A percentile compares a stretch with the other conserved stretches of the same genome.
Conservation (phyloP, 2,888 invertebrate genomes). For the Plebejus argus region DNA sequence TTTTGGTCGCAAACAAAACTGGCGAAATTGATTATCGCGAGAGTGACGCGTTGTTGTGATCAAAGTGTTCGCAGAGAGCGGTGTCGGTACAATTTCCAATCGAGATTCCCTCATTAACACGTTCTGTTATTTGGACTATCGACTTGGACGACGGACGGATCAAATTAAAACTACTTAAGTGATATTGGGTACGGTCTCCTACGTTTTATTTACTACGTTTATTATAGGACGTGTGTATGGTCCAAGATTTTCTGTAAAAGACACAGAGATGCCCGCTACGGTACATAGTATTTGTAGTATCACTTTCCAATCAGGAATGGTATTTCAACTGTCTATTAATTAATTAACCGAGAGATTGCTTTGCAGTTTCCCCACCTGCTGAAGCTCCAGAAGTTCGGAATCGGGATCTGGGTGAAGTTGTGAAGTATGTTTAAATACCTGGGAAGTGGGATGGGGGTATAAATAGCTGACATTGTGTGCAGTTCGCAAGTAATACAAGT, state of each 20-base stretch:
- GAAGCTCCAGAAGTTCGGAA: neutral
- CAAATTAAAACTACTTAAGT: no score
- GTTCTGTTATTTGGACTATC: neutral
- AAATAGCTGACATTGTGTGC: conserved; percentile 17
- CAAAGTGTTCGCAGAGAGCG: neutral
- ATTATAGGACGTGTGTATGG: no score
- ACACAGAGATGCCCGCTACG: no score
- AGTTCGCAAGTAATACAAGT: neutral
- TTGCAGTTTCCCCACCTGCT: neutral
- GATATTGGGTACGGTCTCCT: no score
- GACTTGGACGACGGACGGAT: no score
- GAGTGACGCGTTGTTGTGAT: conserved; percentile 8
- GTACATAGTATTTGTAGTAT: no score
- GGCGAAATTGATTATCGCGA: conserved; percentile 3
- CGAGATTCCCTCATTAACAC: neutral
- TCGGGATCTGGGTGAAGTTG: neutral
- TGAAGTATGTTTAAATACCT: neutral
- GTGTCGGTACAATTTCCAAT: neutral
- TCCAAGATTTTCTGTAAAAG: no score
- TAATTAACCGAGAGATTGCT: neutral
- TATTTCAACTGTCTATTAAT: neutral
- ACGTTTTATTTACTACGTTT: no score
- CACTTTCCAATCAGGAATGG: no score
- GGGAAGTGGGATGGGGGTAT: neutral
- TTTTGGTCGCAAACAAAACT: neutral